These are phyloP conservation scores for Aurelia sp. DNA, from an alignment of 30 jellyfish, hydroid and myxozoan species.

Conservation along the genomic window DNA sequence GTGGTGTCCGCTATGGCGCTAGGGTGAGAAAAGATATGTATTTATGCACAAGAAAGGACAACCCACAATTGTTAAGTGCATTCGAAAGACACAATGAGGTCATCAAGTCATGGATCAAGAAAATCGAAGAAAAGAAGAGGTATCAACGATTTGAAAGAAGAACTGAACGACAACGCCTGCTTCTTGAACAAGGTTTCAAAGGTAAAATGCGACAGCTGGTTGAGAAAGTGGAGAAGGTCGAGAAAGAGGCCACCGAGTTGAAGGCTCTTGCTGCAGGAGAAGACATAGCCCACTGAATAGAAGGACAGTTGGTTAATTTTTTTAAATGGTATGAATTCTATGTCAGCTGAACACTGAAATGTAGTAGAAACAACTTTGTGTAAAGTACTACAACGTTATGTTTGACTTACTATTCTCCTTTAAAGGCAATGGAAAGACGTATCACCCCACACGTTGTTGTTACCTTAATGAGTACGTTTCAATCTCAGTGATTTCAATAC, in stretches of 20 bases:
- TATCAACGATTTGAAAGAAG: constrained; percentile 42
- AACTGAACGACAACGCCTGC: constrained; percentile 63
- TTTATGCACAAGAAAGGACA: constrained; percentile 67
- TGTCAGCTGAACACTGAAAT: too few relatives aligned
- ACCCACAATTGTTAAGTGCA: constrained; percentile 72
- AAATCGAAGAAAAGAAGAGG: constrained; percentile 61
- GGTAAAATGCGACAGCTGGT: constrained; percentile 67
- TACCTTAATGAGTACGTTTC: too few relatives aligned
- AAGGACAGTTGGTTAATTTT: too few relatives aligned
- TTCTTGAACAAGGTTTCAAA: constrained; percentile 68
- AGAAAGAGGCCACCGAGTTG: constrained; percentile 23
- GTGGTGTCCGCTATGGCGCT: constrained; percentile 85
- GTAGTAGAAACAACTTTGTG: too few relatives aligned
- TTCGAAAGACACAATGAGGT: constrained; percentile 78
- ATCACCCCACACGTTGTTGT: too few relatives aligned
- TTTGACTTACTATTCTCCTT: too few relatives aligned
- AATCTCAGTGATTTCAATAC: too few relatives aligned
- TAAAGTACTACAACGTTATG: too few relatives aligned
- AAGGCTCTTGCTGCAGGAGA: constrained; percentile 37
- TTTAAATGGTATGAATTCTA: too few relatives aligned
- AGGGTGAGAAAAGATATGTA: constrained; percentile 46
- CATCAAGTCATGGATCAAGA: constrained; percentile 67
- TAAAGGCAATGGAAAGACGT: too few relatives aligned
- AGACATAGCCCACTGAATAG: not conserved
- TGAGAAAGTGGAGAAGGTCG: constrained; percentile 55